Conservation (phyloP, 2,888 invertebrate species). For the Ochropacha duplaris region DNA sequence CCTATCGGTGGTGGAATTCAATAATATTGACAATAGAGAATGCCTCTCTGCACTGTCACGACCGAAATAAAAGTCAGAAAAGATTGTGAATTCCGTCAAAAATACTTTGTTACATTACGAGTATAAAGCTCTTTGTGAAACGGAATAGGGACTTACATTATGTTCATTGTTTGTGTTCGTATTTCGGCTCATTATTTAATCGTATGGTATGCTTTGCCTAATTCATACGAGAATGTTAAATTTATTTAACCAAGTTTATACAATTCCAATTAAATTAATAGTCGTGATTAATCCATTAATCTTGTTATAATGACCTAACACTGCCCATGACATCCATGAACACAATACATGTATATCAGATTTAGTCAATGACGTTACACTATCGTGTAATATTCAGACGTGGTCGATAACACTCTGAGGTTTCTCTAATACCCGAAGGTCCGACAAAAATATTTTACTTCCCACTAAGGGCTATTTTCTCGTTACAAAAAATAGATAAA, state of each 20-base stretch:
- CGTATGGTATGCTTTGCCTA: background rate
- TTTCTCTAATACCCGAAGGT: background rate
- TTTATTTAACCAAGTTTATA: too few relatives aligned
- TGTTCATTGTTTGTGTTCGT: constrained; percentile 6
- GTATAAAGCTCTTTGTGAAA: constrained; percentile 8
- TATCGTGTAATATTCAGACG: background rate
- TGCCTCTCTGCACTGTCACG: constrained; percentile 25
- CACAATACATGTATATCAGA: constrained; percentile 17
- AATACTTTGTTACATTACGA: constrained; percentile 28
- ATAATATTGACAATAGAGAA: constrained; percentile 58
- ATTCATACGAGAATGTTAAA: background rate
- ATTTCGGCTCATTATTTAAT: background rate
- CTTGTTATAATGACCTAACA: constrained; percentile 2
- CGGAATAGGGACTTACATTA: constrained; percentile 9
- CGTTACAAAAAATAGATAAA: too few relatives aligned
- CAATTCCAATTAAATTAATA: background rate
- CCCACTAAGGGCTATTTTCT: too few relatives aligned
- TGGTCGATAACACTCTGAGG: background rate
- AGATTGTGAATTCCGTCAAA: constrained; percentile 29
- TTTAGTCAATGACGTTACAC: constrained; percentile 20
- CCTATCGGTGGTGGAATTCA: constrained; percentile 48
- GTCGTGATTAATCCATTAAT: constrained; percentile 3
- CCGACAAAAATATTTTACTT: background rate
- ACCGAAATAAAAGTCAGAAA: constrained; percentile 32
- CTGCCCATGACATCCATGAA: constrained; percentile 9